Percentiles rank a stretch among this genome's conserved stretches.
Conservation (phyloP, 2,113 vertebrate species). For the Vidua chalybeata region DNA sequence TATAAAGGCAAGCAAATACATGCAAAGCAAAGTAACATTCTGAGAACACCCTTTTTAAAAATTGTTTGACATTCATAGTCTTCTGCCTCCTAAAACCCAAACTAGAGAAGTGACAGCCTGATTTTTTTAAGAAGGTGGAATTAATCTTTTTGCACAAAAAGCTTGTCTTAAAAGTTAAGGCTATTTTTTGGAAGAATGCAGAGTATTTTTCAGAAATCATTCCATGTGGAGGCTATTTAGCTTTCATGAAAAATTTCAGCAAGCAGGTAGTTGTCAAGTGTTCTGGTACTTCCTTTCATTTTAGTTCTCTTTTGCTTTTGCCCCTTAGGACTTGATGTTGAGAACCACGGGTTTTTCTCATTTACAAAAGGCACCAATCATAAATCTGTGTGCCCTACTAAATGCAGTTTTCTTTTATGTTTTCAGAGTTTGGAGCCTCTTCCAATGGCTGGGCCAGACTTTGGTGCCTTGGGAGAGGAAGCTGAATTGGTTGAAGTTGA, state of each 20-base stretch:
- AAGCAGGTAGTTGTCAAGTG: neutral
- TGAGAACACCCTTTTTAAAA: neutral
- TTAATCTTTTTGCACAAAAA: neutral
- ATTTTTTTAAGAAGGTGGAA: neutral
- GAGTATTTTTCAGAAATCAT: neutral
- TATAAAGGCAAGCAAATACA: neutral
- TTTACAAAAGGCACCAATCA: neutral
- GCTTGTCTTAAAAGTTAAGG: neutral
- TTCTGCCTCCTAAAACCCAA: neutral
- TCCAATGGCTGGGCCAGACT: conserved; percentile 84
- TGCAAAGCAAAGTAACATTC: neutral
- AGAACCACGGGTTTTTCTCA: neutral
- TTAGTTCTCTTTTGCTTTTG: neutral
- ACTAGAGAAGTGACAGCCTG: neutral
- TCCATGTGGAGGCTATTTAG: neutral
- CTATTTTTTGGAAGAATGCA: neutral
- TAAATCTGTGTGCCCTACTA: rapidly evolving
- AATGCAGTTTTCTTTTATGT: neutral
- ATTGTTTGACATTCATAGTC: neutral
- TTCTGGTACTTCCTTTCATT: neutral
- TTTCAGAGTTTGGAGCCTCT: conserved; percentile 91
- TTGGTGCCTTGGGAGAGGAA: conserved; percentile 84
- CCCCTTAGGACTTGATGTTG: neutral
- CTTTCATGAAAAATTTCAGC: neutral
- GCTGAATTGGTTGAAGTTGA: conserved; percentile 84